These are phyloP conservation scores for Mesocricetus auratus DNA, from an alignment of 2,113 vertebrate genomes.

Conservation along the genomic window DNA sequence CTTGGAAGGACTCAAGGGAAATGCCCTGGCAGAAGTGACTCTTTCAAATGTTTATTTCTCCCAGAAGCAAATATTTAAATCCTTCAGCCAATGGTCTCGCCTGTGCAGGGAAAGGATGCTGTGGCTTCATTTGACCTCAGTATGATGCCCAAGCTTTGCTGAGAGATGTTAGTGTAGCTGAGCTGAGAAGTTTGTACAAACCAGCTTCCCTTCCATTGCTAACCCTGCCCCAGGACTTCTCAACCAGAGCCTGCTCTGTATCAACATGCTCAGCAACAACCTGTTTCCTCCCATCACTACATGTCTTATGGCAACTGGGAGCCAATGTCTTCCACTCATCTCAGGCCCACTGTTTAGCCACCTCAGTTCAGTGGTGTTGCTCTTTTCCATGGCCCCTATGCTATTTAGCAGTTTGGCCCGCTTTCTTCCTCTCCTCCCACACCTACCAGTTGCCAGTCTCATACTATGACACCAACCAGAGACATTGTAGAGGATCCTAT, in stretches of 20 bases:
- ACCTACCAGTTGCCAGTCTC: too few species aligned
- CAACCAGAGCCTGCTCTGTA: neutral
- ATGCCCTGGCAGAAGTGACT: neutral
- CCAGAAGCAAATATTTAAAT: neutral
- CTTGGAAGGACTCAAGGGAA: neutral
- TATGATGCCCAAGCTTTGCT: neutral
- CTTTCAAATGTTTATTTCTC: neutral
- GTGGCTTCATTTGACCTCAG: neutral
- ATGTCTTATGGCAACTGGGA: neutral
- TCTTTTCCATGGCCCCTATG: neutral
- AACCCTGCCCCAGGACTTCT: neutral
- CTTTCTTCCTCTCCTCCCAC: neutral
- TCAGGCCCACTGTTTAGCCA: neutral
- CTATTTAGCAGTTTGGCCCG: neutral
- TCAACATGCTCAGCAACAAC: fast-evolving
- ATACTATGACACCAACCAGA: neutral
- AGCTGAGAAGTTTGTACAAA: neutral
- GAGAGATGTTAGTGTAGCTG: neutral
- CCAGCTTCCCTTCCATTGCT: neutral
- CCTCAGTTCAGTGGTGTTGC: neutral
- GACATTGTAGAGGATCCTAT: neutral
- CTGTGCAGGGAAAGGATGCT: neutral
- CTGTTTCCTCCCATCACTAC: neutral
- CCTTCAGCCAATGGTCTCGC: neutral
- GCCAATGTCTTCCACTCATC: neutral